A percentile compares a stretch with the other conserved stretches of the same genome.
Evolutionary conservation across 2,888 invertebrate genomes (phyloP).

Genomic region (Abrostola tripartita): DNA sequence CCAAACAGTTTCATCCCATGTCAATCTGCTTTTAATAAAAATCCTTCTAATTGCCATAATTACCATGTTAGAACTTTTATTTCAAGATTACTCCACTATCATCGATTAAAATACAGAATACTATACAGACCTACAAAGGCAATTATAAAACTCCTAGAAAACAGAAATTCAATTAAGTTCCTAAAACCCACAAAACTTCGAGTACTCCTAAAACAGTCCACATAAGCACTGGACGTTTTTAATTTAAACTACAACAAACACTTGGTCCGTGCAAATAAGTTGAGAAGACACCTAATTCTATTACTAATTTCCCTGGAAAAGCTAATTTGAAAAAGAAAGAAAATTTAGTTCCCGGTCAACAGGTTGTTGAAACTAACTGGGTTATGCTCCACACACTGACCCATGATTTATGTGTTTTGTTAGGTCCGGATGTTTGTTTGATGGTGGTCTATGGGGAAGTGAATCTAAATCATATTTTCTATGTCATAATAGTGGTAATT

Average conservation of each 20-base stretch:
- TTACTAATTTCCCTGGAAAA: slow-evolving; percentile 2
- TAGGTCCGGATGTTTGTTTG: slow-evolving; percentile 51
- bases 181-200: no score
- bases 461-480: slow-evolving; percentile 55
- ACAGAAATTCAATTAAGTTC: no score
- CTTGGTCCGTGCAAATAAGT: background rate
- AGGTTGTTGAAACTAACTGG: slow-evolving; percentile 13
- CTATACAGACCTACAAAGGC: no score
- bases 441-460: slow-evolving; percentile 52
- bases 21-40: no score
- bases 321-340: background rate
- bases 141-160: no score
- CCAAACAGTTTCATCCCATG: no score
- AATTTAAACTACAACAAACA: background rate
- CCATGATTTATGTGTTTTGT: slow-evolving; percentile 47
- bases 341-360: background rate
- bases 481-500: slow-evolving; percentile 49
- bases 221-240: background rate
- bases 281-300: background rate
- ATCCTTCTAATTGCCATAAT: no score
- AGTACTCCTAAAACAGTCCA: no score
- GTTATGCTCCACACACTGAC: slow-evolving; percentile 32
- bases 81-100: no score
- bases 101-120: no score
- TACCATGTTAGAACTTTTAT: no score